Conservation (phyloP, 2,888 invertebrate genomes). For the Petrolisthes manimaculis region DNA sequence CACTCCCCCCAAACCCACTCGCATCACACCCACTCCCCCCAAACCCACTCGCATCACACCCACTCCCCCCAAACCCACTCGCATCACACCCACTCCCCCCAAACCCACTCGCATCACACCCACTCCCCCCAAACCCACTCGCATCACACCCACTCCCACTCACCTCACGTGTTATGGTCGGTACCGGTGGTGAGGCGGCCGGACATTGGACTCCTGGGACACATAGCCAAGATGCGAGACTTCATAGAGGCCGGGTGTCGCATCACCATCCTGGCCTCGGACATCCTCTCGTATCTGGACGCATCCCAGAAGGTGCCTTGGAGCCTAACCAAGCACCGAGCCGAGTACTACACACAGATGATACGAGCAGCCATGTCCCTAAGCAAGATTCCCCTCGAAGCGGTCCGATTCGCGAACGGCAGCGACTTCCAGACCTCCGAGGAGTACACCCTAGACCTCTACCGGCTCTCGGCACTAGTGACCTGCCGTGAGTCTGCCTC, state of each 20-base stretch:
- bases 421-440: conserved; percentile 62
- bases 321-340: conserved; percentile 48
- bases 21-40: too few species aligned
- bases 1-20: too few species aligned
- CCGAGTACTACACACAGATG: conserved; percentile 68
- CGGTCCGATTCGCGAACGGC: conserved; percentile 91
- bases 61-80: too few species aligned
- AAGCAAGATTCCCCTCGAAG: conserved; percentile 92
- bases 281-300: conserved; percentile 59
- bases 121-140: too few species aligned
- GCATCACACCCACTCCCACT: too few species aligned
- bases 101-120: too few species aligned
- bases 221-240: conserved; percentile 58
- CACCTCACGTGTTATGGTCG: conserved; percentile 59
- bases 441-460: conserved; percentile 95
- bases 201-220: conserved; percentile 46
- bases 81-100: too few species aligned
- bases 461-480: conserved; percentile 88
- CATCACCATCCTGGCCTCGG: conserved; percentile 53
- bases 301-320: conserved; percentile 49
- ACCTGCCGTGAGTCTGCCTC: conserved; percentile 99
- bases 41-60: too few species aligned
- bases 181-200: conserved; percentile 50
- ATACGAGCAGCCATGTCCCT: conserved; percentile 96
- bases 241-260: conserved; percentile 57